Evolutionary conservation across 2,888 invertebrate genomes (phyloP).

Genomic region (Capitulum mitella): DNA sequence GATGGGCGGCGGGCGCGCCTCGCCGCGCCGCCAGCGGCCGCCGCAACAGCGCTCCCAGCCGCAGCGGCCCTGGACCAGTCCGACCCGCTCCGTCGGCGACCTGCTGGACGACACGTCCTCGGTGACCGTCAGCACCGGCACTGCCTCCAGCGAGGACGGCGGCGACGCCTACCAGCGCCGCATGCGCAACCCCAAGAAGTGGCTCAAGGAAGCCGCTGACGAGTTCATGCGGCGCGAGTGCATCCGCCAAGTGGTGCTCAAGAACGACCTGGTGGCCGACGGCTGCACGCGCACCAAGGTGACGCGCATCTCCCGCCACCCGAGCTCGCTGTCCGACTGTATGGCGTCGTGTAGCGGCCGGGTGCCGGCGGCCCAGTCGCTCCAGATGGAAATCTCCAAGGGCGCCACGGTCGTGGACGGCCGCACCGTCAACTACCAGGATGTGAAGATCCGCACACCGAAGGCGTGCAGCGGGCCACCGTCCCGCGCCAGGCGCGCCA

Average conservation of each 20-base stretch:
- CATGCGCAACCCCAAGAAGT: background rate
- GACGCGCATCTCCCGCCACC: slow-evolving; percentile 13
- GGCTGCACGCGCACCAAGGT: background rate
- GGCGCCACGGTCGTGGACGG: background rate
- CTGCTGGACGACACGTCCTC: background rate
- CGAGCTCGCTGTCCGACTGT: background rate
- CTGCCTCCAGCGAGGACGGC: background rate
- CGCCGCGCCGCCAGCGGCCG: background rate
- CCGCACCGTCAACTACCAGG: background rate
- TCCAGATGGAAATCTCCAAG: background rate
- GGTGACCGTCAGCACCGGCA: background rate
- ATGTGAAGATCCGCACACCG: slow-evolving; percentile 5
- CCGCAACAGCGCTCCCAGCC: background rate
- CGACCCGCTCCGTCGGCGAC: background rate
- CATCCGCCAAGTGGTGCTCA: slow-evolving; percentile 2
- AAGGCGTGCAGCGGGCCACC: background rate
- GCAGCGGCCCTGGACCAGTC: background rate
- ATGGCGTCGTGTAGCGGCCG: background rate
- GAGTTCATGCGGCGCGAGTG: slow-evolving; percentile 19
- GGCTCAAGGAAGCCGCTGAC: background rate
- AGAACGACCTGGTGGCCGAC: slow-evolving; percentile 6
- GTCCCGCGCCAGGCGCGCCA: no score
- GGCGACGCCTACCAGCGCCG: background rate
- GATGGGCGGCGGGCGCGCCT: background rate
- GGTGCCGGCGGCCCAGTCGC: background rate